Conservation (phyloP, 2,113 vertebrate genomes). For the Salvelinus namaycush region DNA sequence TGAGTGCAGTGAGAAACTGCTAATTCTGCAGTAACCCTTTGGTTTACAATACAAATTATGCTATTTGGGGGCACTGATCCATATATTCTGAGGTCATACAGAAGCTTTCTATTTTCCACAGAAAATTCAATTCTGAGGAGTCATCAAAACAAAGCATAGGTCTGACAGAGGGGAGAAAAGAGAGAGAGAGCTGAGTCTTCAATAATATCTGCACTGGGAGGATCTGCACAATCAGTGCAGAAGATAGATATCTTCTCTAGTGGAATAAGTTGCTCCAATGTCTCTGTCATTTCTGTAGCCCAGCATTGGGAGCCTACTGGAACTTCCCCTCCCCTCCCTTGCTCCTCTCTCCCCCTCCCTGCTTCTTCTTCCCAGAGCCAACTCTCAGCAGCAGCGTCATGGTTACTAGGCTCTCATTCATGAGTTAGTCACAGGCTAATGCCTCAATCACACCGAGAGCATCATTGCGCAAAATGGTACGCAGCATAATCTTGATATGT, state of each 20-base stretch:
- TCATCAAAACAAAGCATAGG: conserved; percentile 45
- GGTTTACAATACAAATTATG: conserved; percentile 37
- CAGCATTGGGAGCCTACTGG: not conserved
- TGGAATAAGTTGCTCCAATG: conserved; percentile 1
- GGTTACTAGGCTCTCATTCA: conserved; percentile 42
- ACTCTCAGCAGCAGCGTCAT: conserved; percentile 30
- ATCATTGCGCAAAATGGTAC: no score
- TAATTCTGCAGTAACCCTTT: conserved; percentile 40
- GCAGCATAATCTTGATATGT: no score
- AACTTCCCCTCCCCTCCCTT: conserved; percentile 40
- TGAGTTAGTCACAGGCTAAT: conserved; percentile 32
- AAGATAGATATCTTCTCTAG: conserved; percentile 21
- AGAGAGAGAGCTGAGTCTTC: not conserved
- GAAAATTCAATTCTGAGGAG: conserved; percentile 33
- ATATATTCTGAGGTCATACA: conserved; percentile 36
- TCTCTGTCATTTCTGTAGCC: conserved; percentile 7
- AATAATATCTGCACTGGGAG: not conserved
- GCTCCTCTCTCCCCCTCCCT: not conserved
- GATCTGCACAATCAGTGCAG: not conserved
- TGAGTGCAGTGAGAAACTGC: conserved; percentile 32
- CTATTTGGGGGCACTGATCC: conserved; percentile 38
- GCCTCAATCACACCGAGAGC: no score
- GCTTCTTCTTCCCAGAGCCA: conserved; percentile 19
- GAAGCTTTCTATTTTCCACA: conserved; percentile 31
- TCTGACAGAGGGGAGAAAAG: conserved; percentile 23